phyloP scores from a whole-genome alignment of 1,140 invertebrate species.

The Heterodera carotae region DNA sequence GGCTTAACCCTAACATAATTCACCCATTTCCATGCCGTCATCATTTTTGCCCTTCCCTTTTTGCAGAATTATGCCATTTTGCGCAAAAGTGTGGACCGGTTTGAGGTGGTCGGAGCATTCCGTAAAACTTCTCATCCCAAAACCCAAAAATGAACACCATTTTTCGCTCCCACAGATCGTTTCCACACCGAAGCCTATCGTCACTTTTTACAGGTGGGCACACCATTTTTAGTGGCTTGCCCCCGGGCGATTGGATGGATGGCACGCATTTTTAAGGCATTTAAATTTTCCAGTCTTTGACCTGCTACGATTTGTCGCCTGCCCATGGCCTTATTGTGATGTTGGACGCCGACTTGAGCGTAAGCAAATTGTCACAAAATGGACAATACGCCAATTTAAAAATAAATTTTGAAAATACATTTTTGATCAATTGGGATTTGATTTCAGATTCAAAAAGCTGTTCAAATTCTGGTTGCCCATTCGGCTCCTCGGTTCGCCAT shows the following conservation, averaged over 20 bases:
- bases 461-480: slow-evolving; percentile 30
- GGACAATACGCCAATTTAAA: not conserved
- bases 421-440: too few relatives aligned
- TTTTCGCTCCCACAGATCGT: slow-evolving; percentile 36
- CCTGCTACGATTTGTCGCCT: slow-evolving; percentile 52
- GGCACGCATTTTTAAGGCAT: too few relatives aligned
- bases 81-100: slow-evolving; percentile 46
- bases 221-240: not conserved
- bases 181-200: slow-evolving; percentile 42
- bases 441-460: slow-evolving; percentile 43
- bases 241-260: too few relatives aligned
- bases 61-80: slow-evolving; percentile 53
- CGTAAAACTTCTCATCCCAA: slow-evolving; percentile 34
- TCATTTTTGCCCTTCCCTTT: not conserved
- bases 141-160: not conserved
- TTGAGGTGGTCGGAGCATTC: slow-evolving; percentile 50
- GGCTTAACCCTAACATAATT: not conserved
- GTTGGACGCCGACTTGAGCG: slow-evolving; percentile 39
- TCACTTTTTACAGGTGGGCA: slow-evolving; percentile 31
- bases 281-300: slow-evolving; percentile 44
- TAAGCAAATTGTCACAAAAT: not conserved
- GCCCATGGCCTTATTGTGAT: slow-evolving; percentile 48
- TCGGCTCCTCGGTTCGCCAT: slow-evolving; percentile 33
- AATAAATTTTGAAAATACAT: slow-evolving; percentile 3
- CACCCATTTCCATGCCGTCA: slow-evolving; percentile 24